Conservation (phyloP, 2,113 vertebrate genomes). For the Cyanoliseus patagonus region DNA sequence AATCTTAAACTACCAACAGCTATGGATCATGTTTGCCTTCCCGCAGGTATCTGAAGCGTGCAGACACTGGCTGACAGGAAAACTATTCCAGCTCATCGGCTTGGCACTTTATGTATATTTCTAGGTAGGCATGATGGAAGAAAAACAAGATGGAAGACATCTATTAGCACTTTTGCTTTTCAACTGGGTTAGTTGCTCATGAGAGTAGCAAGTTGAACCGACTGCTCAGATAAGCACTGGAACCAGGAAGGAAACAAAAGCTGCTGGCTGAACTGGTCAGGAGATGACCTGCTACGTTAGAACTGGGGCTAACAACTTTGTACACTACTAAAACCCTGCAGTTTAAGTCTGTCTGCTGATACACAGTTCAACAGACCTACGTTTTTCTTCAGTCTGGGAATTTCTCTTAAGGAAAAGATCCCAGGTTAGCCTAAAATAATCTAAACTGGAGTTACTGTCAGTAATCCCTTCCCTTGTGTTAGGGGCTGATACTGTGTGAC, state of each 20-base stretch:
- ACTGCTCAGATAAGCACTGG: neutral
- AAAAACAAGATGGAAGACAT: neutral
- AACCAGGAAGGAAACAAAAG: neutral
- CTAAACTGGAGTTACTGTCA: neutral
- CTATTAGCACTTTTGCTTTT: neutral
- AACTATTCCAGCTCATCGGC: neutral
- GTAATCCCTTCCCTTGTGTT: neutral
- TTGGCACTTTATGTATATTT: neutral
- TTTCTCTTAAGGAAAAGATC: neutral
- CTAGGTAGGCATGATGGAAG: neutral
- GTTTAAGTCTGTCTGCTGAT: neutral
- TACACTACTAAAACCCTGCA: neutral
- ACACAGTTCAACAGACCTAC: neutral
- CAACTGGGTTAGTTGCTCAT: neutral
- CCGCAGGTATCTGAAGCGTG: neutral
- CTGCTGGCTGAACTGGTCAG: neutral
- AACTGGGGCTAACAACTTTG: neutral
- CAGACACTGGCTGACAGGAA: neutral
- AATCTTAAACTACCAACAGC: neutral
- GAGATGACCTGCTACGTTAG: neutral
- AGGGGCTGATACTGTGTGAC: neutral
- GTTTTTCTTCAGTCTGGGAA: neutral
- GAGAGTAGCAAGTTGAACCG: neutral
- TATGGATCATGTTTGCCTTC: neutral
- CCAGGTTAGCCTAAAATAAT: neutral